Base-by-base conservation (phyloP, 2,888 invertebrate species). In the Phragmatobia fuliginosa region DNA sequence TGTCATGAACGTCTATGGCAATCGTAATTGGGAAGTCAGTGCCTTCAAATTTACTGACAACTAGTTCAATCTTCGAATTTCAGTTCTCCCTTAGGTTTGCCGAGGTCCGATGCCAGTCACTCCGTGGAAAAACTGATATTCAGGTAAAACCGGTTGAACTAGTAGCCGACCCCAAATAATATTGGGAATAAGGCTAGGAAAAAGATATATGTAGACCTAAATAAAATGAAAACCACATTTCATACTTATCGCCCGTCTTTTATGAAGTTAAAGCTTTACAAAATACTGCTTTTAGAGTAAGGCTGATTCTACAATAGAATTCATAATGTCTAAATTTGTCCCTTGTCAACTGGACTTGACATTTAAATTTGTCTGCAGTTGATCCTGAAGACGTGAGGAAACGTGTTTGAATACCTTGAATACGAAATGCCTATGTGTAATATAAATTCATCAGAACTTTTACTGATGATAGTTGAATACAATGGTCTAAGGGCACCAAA, bases 261-360 rank as follows among this genome's bases (percentile, higher is more conserved):
- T 14, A 56, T 56, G 10, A 56, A 56, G 56, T 56, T 56, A 38
- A 62, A 62, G 28, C 38, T 28, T 62, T 25, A 62, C 62, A 62
- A 41, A 41, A 21, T 25, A 62, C 38, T 11, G 38, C 41, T 38
- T 41, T 38, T 18, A 41, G 6, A 28, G 18, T 28, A 62, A 62
- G 28, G 38, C 38, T 10, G 38, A 41, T 62, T 62, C 18, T 41
- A 41, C 62, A 41, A 62, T 25, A 28, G 38, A 28, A 63, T 63
- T 33, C n/a, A n/a, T 45, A 63, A 49, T 32, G 49, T 8, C 63
- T n/a, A 63, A 49, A 63, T 56, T 56, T 56, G 63, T 31, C 63
- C 49, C 62, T 41, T 62, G 62, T 62, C 62, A 62, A 41, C 38
- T 41, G 38, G 28, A 28, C 28, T 41, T 66, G 45, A 25, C 45